A percentile compares a stretch with the other conserved stretches of the same genome.
phyloP scores from a whole-genome alignment of 2,888 invertebrate genomes.

The Ichneumoninae sp. region DNA sequence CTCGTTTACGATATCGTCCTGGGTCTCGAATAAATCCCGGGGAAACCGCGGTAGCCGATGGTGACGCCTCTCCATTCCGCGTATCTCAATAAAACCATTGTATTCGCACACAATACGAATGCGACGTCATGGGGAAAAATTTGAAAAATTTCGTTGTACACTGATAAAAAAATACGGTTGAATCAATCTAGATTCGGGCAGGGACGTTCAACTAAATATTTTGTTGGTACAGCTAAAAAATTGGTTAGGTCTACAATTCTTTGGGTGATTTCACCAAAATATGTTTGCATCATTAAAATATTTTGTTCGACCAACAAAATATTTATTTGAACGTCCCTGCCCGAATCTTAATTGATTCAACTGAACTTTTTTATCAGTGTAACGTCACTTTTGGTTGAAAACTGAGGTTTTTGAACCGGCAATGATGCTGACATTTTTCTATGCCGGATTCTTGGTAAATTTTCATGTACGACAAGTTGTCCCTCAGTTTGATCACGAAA shows the following conservation, averaged over 20 bases:
- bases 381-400: background rate
- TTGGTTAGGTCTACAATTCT: no score
- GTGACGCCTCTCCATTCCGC: constrained; percentile 1
- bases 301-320: no score
- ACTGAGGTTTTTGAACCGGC: background rate
- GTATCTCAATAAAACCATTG: constrained; percentile 13
- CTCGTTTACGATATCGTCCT: constrained; percentile 4
- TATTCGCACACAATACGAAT: background rate
- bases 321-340: no score
- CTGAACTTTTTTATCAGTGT: no score
- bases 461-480: background rate
- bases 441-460: background rate
- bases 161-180: no score
- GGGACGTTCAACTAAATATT: no score
- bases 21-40: constrained; percentile 1
- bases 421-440: background rate
- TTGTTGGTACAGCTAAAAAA: no score
- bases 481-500: background rate
- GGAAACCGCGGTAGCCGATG: constrained; percentile 1
- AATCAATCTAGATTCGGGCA: no score
- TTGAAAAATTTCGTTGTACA: background rate
- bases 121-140: background rate
- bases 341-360: no score
- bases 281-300: no score
- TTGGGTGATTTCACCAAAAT: no score